Evolutionary conservation across 1,140 invertebrate species (phyloP).

Genomic region (Neodiprion pinetum): DNA sequence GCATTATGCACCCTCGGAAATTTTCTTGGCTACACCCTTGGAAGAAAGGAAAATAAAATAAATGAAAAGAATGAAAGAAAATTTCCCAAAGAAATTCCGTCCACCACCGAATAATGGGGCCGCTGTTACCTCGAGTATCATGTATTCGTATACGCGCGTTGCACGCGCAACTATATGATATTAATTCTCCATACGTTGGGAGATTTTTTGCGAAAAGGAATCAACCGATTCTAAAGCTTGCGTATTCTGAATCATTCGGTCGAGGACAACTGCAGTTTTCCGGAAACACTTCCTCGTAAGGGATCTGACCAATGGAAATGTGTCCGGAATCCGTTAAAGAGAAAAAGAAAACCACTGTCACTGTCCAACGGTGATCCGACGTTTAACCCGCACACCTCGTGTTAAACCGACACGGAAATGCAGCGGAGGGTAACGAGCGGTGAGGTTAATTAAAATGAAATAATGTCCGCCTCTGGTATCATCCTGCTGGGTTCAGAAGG

Average conservation of each 20-base stretch:
- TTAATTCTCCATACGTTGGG: too few relatives aligned
- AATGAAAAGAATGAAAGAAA: background rate
- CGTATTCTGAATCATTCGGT: too few relatives aligned
- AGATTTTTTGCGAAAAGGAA: too few relatives aligned
- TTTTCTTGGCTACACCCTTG: constrained; percentile 2
- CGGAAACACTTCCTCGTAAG: too few relatives aligned
- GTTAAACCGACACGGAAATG: background rate
- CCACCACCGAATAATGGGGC: background rate
- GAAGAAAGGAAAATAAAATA: background rate
- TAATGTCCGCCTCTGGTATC: constrained; percentile 31
- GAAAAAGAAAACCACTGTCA: background rate
- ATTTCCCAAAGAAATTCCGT: background rate
- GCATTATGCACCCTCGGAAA: constrained; percentile 15
- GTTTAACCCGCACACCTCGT: background rate
- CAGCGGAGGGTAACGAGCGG: background rate
- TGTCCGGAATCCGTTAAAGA: too few relatives aligned
- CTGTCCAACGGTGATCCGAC: background rate
- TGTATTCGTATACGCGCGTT: too few relatives aligned
- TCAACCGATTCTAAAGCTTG: too few relatives aligned
- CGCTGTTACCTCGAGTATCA: too few relatives aligned
- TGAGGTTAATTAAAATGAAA: constrained; percentile 44
- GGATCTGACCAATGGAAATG: too few relatives aligned
- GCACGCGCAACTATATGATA: too few relatives aligned
- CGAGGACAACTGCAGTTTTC: too few relatives aligned
- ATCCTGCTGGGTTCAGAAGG: constrained; percentile 27